phyloP scores from a whole-genome alignment of 1,140 invertebrate genomes.

The Triops longicaudatus region DNA sequence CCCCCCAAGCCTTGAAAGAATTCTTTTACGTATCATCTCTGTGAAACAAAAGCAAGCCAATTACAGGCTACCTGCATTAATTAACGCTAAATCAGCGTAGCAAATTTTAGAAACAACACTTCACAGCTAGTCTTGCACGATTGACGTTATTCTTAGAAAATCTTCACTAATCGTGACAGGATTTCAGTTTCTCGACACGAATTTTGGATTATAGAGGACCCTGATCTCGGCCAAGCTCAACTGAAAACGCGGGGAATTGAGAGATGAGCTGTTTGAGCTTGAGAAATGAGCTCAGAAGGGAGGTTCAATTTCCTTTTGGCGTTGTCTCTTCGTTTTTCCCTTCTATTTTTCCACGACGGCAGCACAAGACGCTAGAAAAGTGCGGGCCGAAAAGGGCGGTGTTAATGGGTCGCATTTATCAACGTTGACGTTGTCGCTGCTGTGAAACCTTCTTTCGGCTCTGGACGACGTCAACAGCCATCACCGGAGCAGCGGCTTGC shows the following conservation, averaged over 20 bases:
- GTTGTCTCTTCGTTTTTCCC: neutral
- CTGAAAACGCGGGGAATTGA: neutral
- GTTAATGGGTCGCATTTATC: slow-evolving; percentile 3
- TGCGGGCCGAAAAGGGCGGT: neutral
- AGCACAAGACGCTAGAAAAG: neutral
- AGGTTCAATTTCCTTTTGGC: neutral
- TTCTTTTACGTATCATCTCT: neutral
- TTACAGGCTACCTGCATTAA: neutral
- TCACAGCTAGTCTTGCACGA: neutral
- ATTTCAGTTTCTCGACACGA: neutral
- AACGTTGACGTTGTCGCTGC: slow-evolving; percentile 14
- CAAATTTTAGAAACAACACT: neutral
- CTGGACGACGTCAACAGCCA: slow-evolving; percentile 9
- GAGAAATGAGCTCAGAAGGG: neutral
- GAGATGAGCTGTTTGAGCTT: neutral
- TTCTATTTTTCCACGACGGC: neutral
- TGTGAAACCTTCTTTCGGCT: neutral
- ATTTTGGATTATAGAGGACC: neutral
- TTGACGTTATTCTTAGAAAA: neutral
- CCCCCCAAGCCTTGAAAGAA: too few species aligned
- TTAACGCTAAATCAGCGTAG: neutral
- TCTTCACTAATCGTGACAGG: neutral
- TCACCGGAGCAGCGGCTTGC: neutral
- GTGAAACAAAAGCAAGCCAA: neutral
- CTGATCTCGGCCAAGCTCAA: neutral